Evolutionary conservation across 2,113 vertebrate genomes (phyloP).

Genomic region (Poicephalus gulielmi): DNA sequence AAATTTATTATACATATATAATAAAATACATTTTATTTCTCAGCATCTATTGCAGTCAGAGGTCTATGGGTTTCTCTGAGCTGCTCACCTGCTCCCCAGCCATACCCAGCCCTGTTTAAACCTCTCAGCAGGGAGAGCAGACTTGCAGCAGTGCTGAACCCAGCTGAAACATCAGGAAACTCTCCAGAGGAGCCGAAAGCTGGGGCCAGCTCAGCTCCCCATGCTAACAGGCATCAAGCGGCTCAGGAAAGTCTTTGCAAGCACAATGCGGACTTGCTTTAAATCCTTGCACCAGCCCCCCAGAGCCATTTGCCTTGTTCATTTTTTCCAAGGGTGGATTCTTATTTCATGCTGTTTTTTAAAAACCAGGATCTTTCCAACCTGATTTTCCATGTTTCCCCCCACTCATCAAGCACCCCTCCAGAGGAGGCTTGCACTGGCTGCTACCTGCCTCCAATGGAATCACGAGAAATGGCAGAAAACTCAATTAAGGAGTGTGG

Average conservation of each 20-base stretch:
- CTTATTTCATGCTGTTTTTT: not conserved
- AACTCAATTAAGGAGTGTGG: not conserved
- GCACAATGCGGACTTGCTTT: not conserved
- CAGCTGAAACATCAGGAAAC: not conserved
- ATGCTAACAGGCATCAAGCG: not conserved
- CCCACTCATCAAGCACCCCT: not conserved
- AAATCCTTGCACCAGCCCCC: not conserved
- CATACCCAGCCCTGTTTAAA: not conserved
- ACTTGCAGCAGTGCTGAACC: not conserved
- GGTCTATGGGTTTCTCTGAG: not conserved
- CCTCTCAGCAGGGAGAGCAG: not conserved
- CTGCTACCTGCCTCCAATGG: not conserved
- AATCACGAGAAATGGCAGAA: not conserved
- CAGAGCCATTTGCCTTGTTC: not conserved
- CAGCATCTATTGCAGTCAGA: not conserved
- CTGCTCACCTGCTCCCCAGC: not conserved
- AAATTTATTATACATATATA: not conserved
- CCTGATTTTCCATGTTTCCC: not conserved
- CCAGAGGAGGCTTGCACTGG: not conserved
- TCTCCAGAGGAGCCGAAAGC: accelerated
- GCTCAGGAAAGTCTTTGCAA: not conserved
- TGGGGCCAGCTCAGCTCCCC: not conserved
- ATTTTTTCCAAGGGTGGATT: not conserved
- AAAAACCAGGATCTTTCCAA: not conserved
- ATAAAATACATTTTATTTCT: not conserved